These are phyloP conservation scores for Crotophaga sulcirostris DNA, from an alignment of 2,113 vertebrate species.

Conservation along the genomic window DNA sequence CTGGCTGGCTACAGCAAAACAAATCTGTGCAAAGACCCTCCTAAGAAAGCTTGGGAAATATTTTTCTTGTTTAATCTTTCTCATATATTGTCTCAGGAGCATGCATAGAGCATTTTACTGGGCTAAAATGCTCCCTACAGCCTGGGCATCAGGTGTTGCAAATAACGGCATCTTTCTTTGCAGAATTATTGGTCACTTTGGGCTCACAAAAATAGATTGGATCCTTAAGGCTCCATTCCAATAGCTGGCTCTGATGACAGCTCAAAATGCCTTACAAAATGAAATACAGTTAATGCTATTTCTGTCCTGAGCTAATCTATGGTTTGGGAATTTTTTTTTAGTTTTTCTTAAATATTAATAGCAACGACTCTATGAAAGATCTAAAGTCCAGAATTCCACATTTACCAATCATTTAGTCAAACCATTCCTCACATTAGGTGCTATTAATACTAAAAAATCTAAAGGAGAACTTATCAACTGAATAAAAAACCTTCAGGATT, in stretches of 20 bases:
- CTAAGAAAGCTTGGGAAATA: not conserved
- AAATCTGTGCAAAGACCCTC: not conserved
- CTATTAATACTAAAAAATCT: not conserved
- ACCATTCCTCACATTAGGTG: not conserved
- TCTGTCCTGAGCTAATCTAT: constrained; percentile 20
- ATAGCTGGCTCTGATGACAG: constrained; percentile 29
- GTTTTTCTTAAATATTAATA: constrained; percentile 40
- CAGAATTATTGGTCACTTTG: not conserved
- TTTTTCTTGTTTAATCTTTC: not conserved
- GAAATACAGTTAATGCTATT: constrained; percentile 31
- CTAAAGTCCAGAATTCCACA: not conserved
- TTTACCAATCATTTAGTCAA: not conserved
- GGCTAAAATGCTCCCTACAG: not conserved
- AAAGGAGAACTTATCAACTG: not conserved
- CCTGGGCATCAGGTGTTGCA: not conserved
- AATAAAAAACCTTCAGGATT: not conserved
- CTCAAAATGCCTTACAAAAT: constrained; percentile 29
- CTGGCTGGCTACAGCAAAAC: not conserved
- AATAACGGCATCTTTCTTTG: not conserved
- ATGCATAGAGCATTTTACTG: not conserved
- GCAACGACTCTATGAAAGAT: not conserved
- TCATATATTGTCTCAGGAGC: not conserved
- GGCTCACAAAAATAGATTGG: constrained; percentile 9
- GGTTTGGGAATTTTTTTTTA: accelerated
- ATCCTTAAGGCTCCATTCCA: constrained; percentile 19